phyloP scores from a whole-genome alignment of 2,797 vertebrate species.

The Heterohyrax brucei region DNA sequence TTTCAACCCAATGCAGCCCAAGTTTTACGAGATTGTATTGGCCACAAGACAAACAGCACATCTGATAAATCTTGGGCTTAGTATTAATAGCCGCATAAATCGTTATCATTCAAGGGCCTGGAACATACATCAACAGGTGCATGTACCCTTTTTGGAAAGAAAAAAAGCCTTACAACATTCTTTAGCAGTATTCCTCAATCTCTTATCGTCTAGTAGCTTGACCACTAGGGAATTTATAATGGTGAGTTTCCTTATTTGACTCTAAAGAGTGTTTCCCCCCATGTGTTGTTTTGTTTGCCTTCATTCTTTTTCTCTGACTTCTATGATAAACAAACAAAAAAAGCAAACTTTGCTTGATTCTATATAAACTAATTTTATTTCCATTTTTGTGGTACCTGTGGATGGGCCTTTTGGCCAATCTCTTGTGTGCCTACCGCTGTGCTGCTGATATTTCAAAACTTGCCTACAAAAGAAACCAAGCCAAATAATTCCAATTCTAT shows the following conservation, averaged over 20 bases:
- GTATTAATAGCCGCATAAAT: conserved; percentile 91
- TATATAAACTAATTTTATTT: neutral
- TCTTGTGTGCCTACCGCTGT: conserved; percentile 58
- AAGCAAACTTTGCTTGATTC: neutral
- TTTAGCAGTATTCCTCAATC: conserved; percentile 73
- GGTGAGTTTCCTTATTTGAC: conserved; percentile 66
- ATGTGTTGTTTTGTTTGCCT: neutral
- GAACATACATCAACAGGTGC: conserved; percentile 90
- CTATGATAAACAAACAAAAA: neutral
- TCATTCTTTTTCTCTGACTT: conserved; percentile 45
- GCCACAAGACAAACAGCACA: conserved; percentile 91
- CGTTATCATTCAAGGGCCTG: conserved; percentile 88
- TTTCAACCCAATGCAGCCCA: conserved; percentile 89
- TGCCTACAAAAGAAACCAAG: conserved; percentile 65
- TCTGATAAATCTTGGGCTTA: conserved; percentile 90
- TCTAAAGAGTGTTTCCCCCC: neutral
- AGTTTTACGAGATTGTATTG: conserved; percentile 92
- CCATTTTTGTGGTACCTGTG: conserved; percentile 28
- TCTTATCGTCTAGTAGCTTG: conserved; percentile 60
- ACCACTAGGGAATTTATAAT: conserved; percentile 73
- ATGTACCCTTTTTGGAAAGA: conserved; percentile 81
- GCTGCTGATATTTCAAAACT: conserved; percentile 64
- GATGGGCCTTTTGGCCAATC: conserved; percentile 49
- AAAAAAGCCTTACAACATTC: conserved; percentile 70
- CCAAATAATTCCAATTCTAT: conserved; percentile 65